These are phyloP conservation scores for Plebejus melissa DNA, from an alignment of 2,888 invertebrate genomes.

Conservation along the genomic window DNA sequence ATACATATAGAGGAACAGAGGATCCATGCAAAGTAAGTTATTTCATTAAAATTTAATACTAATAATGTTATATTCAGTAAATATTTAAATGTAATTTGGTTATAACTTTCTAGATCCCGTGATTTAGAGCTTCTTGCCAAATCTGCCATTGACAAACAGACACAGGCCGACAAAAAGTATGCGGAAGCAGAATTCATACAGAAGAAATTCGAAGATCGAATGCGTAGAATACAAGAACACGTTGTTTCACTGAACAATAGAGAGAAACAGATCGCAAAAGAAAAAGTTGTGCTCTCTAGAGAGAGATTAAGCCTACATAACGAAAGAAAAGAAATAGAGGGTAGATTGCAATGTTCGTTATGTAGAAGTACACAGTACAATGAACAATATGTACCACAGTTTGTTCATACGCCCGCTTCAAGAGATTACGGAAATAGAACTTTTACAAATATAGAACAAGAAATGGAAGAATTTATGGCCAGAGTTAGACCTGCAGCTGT, in stretches of 20 bases:
- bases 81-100: background rate
- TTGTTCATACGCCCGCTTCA: conserved; percentile 46
- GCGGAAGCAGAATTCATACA: conserved; percentile 77
- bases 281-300: conserved; percentile 79
- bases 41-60: background rate
- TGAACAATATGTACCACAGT: conserved; percentile 30
- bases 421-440: conserved; percentile 57
- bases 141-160: conserved; percentile 78
- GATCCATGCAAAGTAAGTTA: conserved; percentile 60
- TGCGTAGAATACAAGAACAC: conserved; percentile 78
- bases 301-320: conserved; percentile 78
- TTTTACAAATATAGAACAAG: conserved; percentile 58
- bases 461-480: conserved; percentile 62
- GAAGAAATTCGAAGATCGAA: conserved; percentile 77
- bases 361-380: conserved; percentile 58
- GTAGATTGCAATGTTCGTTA: conserved; percentile 62
- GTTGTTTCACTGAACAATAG: conserved; percentile 73
- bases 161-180: conserved; percentile 76
- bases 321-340: conserved; percentile 69
- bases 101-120: conserved; percentile 53
- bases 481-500: conserved; percentile 42
- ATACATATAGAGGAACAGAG: conserved; percentile 68
- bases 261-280: conserved; percentile 80
- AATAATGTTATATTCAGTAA: background rate
- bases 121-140: conserved; percentile 77